Evolutionary conservation across 2,888 invertebrate species (phyloP), one percentile per base, ranked within the genome.

Genomic region (Chalcis sispes): DNA sequence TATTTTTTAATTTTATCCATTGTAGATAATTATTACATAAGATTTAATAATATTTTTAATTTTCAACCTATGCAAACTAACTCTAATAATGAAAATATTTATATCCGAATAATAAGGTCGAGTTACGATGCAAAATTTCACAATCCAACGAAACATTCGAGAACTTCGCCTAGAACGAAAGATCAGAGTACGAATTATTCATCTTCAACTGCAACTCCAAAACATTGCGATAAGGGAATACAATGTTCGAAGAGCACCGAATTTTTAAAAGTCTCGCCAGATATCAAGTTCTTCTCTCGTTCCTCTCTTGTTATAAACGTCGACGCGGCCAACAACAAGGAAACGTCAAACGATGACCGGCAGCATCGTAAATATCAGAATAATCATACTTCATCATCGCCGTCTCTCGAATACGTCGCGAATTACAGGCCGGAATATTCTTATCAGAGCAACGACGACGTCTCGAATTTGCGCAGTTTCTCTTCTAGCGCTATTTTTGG

Each of bases 331-430:
- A 42, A 4, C 27, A 27, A 10, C 32, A n/a, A 32, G 20, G 13
- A 27, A 29, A 23, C 40, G 8, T 5, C 15, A 2, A n/a, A n/a
- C n/a, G 52, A 54, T 7, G n/a, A 20, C 40, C 10, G 23, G 18
- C 72, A 8, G 15, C 25, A 25, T 3, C 25, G 42, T 1, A 7
- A 40, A 40, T 40, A 2, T 1, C 4, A 15, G 42, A 54, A 7
- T 2, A 10, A 8, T 8, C n/a, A n/a, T n/a, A 27, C 15, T 7
- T 27, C 1, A 52, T 10, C 48, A 1, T 29, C 15, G 8, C 73
- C 61, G 8, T 66, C 74, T 10, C 56, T 75, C 13, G 77, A 77
- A 20, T 71, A 71, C 18, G 40, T 74, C 1, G 77, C 74, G 10
- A 62, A 42, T 15, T 75, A 67, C 25, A 42, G 25, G n/a, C 69